Base-by-base conservation (phyloP, 2,888 invertebrate species). In the Euplagia quadripunctaria region DNA sequence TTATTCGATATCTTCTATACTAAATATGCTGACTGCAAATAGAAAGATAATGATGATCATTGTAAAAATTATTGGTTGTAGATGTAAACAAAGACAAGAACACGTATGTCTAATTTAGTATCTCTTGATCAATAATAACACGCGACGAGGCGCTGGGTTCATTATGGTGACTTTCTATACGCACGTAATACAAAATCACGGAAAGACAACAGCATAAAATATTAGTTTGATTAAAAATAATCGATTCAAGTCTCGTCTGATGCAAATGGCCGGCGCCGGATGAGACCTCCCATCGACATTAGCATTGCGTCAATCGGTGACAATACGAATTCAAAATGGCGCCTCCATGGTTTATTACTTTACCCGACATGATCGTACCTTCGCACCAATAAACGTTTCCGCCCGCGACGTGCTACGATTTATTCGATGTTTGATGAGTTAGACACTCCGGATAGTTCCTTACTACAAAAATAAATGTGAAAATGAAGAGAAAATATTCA, bases 191-290 rank as follows among this genome's bases (percentile, higher is more conserved):
- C 79, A 77, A 75, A 79, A 81, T 80, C 80, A 81, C 72, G 77
- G 79, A 78, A 82, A 77, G 71, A 63, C 68, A 79, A 79, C 78
- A 69, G 70, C 77, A 79, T 85, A 70, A 79, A 83, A 82, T 82
- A 85, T 87, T 85, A 81, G 75, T 86, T 87, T 82, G 78, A 83
- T 84, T 86, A 88, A 84, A 88, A 89, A 87, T 88, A 90, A 93
- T 93, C 85, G 89, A 95, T 95, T 93, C 95, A 82, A 74, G 88
- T 88, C 93, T 92, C 94, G 95, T 94, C 82, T 87, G 88, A 95
- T 94, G 94, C 92, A 94, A 94, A 95, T 95, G 94, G 84, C 90
- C 92, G 95, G 95, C 96, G 96, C 96, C 95, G 95, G 95, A 95
- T 92, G 89, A 70, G 93, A 95, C 95, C 95, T 93, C 94, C 94